phyloP scores from a whole-genome alignment of 2,113 vertebrate species.

The Hystrix brachyura region DNA sequence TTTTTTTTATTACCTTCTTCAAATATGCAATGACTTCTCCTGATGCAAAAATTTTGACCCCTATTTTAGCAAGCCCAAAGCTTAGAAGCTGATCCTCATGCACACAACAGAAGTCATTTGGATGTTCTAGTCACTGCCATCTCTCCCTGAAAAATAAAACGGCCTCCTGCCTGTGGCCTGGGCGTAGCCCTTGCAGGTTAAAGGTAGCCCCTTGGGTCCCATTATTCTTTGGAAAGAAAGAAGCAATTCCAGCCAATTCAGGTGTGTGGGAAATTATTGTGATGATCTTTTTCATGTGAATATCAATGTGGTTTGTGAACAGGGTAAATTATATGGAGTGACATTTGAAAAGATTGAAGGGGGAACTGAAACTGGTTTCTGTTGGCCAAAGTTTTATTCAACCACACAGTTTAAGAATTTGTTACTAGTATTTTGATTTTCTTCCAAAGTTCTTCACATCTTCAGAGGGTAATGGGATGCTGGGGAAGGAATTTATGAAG shows the following conservation, averaged over 20 bases:
- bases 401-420: conserved; percentile 31
- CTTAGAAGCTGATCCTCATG: background rate
- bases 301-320: background rate
- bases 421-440: background rate
- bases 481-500: background rate
- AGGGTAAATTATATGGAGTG: background rate
- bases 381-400: background rate
- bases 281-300: background rate
- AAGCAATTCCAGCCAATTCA: background rate
- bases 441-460: conserved; percentile 30
- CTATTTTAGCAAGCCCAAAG: conserved; percentile 30
- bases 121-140: background rate
- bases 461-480: background rate
- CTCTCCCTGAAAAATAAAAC: background rate
- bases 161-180: background rate
- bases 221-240: conserved; percentile 30
- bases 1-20: background rate
- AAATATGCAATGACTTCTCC: background rate
- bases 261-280: background rate
- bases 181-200: background rate
- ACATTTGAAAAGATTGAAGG: conserved; percentile 3
- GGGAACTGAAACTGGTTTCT: conserved; percentile 61
- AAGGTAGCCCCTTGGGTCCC: background rate
- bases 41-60: background rate
- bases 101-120: conserved; percentile 35